Evolutionary conservation across 2,888 invertebrate species (phyloP).

Genomic region (Chloroclystis v-ata): DNA sequence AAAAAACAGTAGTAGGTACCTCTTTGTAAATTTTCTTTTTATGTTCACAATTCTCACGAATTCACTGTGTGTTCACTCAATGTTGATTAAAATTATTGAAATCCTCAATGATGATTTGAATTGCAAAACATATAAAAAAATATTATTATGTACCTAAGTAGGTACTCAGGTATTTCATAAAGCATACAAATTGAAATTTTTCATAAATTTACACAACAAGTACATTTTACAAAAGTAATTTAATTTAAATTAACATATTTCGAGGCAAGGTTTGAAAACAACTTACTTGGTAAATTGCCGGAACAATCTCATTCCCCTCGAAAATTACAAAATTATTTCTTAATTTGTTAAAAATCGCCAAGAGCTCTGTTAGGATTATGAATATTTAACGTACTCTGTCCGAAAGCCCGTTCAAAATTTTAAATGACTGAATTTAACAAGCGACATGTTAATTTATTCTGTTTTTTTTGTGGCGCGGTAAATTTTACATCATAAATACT

Average conservation of each 20-base stretch:
- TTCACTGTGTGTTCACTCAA: no score
- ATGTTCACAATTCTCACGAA: no score
- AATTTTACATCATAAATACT: background rate
- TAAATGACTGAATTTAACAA: conserved; percentile 1
- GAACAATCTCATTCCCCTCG: background rate
- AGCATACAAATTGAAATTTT: background rate
- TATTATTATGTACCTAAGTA: no score
- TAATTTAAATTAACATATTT: conserved; percentile 8
- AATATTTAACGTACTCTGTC: conserved; percentile 1
- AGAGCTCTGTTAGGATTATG: background rate
- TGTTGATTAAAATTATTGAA: no score
- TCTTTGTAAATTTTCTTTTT: no score
- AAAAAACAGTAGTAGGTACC: no score
- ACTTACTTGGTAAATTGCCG: background rate
- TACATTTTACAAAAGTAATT: background rate
- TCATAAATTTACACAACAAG: background rate
- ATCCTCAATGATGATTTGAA: no score
- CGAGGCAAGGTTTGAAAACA: conserved; percentile 6
- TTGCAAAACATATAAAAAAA: no score
- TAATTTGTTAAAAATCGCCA: background rate
- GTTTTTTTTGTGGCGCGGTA: background rate
- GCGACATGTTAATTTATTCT: background rate
- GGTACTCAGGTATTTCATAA: background rate
- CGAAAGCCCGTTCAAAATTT: background rate
- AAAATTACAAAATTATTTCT: conserved; percentile 1